These are phyloP conservation scores for Channa striata DNA, from an alignment of 2,797 vertebrate species.

Conservation along the genomic window DNA sequence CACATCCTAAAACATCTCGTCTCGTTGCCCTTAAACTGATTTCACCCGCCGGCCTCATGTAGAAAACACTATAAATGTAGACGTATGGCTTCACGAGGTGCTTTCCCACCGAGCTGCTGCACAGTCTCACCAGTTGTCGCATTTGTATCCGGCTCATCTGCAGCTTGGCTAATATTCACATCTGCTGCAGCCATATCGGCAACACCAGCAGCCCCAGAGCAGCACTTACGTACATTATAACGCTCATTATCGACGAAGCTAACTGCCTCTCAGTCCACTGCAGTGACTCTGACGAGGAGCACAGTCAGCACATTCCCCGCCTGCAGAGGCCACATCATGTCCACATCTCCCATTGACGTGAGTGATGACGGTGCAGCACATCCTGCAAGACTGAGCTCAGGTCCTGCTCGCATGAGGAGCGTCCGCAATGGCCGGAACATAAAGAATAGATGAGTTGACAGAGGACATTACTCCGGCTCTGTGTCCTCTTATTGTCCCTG, in stretches of 20 bases:
- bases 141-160: slow-evolving; percentile 5
- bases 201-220: neutral
- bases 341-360: slow-evolving; percentile 18
- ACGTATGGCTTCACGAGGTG: neutral
- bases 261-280: slow-evolving; percentile 59
- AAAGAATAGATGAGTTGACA: slow-evolving; percentile 1
- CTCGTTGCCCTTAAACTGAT: neutral
- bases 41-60: neutral
- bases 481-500: slow-evolving; percentile 6
- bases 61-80: slow-evolving; percentile 7
- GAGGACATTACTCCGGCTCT: neutral
- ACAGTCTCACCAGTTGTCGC: neutral
- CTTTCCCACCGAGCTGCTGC: slow-evolving; percentile 5
- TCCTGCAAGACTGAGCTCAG: neutral
- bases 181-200: slow-evolving; percentile 5
- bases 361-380: slow-evolving; percentile 29
- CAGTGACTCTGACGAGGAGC: slow-evolving; percentile 51
- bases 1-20: no score
- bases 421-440: slow-evolving; percentile 22
- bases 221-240: slow-evolving; percentile 14
- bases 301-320: slow-evolving; percentile 22
- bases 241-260: slow-evolving; percentile 30
- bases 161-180: slow-evolving; percentile 3
- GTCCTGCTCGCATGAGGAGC: neutral
- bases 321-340: slow-evolving; percentile 22